Evolutionary conservation across 1,140 invertebrate species (phyloP).

Genomic region (Dendroctonus ponderosae): DNA sequence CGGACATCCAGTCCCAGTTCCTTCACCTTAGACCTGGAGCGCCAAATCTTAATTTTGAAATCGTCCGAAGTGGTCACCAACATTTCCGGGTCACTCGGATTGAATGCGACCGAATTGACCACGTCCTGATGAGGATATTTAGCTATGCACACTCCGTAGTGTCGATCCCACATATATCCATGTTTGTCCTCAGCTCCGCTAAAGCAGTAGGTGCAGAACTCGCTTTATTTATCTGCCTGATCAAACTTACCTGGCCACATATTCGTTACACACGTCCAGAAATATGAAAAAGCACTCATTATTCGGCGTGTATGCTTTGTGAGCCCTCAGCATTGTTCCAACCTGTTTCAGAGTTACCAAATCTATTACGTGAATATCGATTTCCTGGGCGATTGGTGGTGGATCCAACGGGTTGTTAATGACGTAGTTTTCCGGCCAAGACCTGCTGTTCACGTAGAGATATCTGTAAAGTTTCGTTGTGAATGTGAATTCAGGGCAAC

Average conservation of each 20-base stretch:
- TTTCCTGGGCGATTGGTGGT: conserved; percentile 87
- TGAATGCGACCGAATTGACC: conserved; percentile 86
- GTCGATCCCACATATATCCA: conserved; percentile 83
- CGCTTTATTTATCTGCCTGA: background rate
- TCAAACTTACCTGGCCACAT: conserved; percentile 73
- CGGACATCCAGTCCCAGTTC: conserved; percentile 44
- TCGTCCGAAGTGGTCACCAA: conserved; percentile 87
- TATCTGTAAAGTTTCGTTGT: conserved; percentile 57
- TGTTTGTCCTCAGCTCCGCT: conserved; percentile 86
- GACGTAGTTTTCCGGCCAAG: conserved; percentile 78
- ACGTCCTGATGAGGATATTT: conserved; percentile 80
- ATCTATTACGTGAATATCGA: conserved; percentile 88
- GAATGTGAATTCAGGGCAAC: background rate
- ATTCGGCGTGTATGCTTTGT: conserved; percentile 84
- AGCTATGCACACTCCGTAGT: conserved; percentile 77
- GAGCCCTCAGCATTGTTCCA: conserved; percentile 78
- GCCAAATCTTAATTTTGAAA: conserved; percentile 74
- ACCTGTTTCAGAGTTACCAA: conserved; percentile 74
- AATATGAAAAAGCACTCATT: conserved; percentile 91
- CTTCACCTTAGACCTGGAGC: conserved; percentile 55
- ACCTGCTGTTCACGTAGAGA: conserved; percentile 82
- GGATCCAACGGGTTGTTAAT: conserved; percentile 79
- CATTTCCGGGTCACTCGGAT: conserved; percentile 79
- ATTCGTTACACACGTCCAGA: conserved; percentile 80
- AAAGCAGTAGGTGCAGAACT: conserved; percentile 32